phyloP scores from a whole-genome alignment of 2,113 vertebrate genomes.

The Periophthalmus modestus region DNA sequence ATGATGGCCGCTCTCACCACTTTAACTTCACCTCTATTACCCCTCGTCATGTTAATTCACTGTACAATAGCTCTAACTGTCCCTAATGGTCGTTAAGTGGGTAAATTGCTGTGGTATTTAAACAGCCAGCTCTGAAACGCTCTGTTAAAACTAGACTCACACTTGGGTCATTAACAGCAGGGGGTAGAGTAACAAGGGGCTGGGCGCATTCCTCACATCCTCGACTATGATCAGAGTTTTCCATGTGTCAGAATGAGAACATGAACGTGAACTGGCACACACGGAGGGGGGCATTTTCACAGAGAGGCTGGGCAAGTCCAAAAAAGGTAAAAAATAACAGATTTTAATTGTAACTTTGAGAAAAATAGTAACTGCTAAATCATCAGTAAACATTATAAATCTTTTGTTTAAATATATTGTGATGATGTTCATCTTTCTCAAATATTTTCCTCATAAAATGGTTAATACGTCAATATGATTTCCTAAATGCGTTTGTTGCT shows the following conservation, averaged over 20 bases:
- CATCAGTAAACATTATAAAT: no score
- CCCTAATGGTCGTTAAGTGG: constrained; percentile 8
- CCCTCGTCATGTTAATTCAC: neutral
- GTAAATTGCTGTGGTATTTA: constrained; percentile 13
- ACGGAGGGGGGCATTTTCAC: neutral
- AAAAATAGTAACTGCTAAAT: no score
- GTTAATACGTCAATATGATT: no score
- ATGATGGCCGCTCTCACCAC: neutral
- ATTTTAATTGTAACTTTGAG: neutral
- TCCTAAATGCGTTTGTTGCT: no score
- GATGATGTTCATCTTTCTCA: no score
- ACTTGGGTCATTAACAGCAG: constrained; percentile 53
- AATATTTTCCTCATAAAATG: no score
- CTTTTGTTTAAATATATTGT: no score
- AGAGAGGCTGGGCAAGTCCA: neutral
- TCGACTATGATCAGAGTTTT: constrained; percentile 48
- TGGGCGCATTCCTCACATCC: constrained; percentile 61
- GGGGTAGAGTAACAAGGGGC: constrained; percentile 53
- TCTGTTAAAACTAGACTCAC: constrained; percentile 16
- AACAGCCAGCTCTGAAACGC: constrained; percentile 8
- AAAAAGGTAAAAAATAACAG: neutral
- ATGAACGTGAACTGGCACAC: neutral
- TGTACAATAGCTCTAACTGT: neutral
- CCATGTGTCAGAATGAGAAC: constrained; percentile 52
- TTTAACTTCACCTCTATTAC: neutral